phyloP scores from a whole-genome alignment of 2,888 invertebrate species.

The Cephonodes hylas region DNA sequence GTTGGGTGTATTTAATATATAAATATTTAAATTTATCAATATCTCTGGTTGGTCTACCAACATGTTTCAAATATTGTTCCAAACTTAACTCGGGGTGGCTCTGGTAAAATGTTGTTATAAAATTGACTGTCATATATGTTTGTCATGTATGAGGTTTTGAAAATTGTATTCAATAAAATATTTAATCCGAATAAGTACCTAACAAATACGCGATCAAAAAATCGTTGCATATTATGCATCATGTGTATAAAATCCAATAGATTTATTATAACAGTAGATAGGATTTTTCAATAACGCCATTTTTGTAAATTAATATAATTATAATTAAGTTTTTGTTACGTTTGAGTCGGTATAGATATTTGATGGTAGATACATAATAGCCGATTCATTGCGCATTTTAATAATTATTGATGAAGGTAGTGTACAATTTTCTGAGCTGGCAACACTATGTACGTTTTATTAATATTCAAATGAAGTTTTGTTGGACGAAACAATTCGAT shows the following conservation, averaged over 20 bases:
- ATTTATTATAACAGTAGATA: constrained; percentile 43
- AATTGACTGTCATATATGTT: background rate
- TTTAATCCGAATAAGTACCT: background rate
- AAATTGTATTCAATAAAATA: background rate
- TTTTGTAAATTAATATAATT: constrained; percentile 49
- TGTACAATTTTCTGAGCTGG: background rate
- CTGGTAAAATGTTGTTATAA: background rate
- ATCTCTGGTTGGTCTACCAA: too few relatives aligned
- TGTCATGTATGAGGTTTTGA: background rate
- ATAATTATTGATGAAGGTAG: background rate
- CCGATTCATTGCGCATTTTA: background rate
- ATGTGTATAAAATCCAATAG: constrained; percentile 32
- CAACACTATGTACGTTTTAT: background rate
- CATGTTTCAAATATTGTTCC: too few relatives aligned
- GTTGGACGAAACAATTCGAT: background rate
- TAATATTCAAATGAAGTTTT: background rate
- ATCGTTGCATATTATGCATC: constrained; percentile 44
- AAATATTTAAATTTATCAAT: too few relatives aligned
- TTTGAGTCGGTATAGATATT: constrained; percentile 16
- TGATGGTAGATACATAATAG: background rate
- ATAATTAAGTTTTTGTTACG: constrained; percentile 15
- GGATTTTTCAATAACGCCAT: constrained; percentile 52
- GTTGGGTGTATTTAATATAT: too few relatives aligned
- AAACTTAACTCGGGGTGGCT: too few relatives aligned
- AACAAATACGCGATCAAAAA: background rate